Conservation (phyloP, 1,140 invertebrate species). For the Pogonomyrmex californicus region DNA sequence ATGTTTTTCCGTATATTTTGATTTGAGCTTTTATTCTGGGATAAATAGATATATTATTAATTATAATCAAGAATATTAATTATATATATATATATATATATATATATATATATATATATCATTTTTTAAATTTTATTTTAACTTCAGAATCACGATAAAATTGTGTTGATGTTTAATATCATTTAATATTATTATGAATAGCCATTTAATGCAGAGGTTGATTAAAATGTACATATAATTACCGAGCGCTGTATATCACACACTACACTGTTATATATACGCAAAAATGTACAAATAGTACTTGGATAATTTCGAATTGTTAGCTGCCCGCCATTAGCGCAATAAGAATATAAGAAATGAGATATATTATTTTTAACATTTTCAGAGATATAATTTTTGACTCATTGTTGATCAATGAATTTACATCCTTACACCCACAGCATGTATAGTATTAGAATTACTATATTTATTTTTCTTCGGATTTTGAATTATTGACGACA, state of each 20-base stretch:
- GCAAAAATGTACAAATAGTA: slow-evolving; percentile 65
- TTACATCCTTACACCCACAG: slow-evolving; percentile 77
- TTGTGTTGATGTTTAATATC: slow-evolving; percentile 12
- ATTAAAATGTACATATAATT: slow-evolving; percentile 46
- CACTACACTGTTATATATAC: slow-evolving; percentile 17
- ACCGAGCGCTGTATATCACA: slow-evolving; percentile 1
- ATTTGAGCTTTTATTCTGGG: not conserved
- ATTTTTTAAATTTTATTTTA: no score
- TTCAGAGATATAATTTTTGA: slow-evolving; percentile 82
- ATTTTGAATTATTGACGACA: slow-evolving; percentile 59
- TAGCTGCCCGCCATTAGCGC: slow-evolving; percentile 57
- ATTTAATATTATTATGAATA: slow-evolving; percentile 29
- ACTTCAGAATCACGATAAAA: not conserved
- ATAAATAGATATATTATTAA: slow-evolving; percentile 17
- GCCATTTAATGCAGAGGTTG: not conserved
- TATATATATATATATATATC: no score
- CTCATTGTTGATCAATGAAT: slow-evolving; percentile 85
- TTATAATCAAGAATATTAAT: not conserved
- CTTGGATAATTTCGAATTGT: slow-evolving; percentile 55
- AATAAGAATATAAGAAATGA: slow-evolving; percentile 70
- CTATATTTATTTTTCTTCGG: slow-evolving; percentile 65
- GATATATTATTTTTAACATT: slow-evolving; percentile 74
- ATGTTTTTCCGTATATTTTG: not conserved
- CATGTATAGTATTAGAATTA: slow-evolving; percentile 74
- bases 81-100: no score